phyloP scores from a whole-genome alignment of 2,113 vertebrate genomes.

The Atherinomorus stipes region DNA sequence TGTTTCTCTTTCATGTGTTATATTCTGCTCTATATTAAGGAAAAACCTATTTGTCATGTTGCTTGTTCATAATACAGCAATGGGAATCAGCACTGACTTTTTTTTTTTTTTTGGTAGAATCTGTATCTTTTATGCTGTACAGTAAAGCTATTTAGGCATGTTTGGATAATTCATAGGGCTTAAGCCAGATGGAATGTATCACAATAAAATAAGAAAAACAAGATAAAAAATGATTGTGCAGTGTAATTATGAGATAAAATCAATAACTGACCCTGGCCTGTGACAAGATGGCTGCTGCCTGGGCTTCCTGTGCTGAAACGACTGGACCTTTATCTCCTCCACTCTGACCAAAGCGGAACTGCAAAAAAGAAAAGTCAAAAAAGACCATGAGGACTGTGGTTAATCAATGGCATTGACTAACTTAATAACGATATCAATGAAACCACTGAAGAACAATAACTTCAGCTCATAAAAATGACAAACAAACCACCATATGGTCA shows the following conservation, averaged over 20 bases:
- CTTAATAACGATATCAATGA: rapidly evolving
- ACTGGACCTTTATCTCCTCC: slow-evolving; percentile 93
- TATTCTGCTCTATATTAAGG: too few species aligned
- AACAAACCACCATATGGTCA: not conserved
- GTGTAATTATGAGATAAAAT: not conserved
- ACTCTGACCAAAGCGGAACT: slow-evolving; percentile 97
- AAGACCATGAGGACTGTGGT: not conserved
- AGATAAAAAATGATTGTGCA: rapidly evolving
- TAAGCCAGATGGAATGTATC: rapidly evolving
- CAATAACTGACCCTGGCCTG: slow-evolving; percentile 92
- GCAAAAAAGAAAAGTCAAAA: slow-evolving; percentile 11
- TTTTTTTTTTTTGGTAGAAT: too few species aligned
- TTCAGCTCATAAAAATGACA: not conserved
- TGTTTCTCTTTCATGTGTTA: too few species aligned
- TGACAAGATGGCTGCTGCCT: slow-evolving; percentile 97
- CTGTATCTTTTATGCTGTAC: too few species aligned
- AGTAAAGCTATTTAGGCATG: not conserved
- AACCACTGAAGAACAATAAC: not conserved
- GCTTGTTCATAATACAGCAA: too few species aligned
- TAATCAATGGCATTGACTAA: rapidly evolving
- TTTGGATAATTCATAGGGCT: not conserved
- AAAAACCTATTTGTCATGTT: too few species aligned
- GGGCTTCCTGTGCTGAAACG: slow-evolving; percentile 94
- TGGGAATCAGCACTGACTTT: too few species aligned
- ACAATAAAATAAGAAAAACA: too few species aligned